Evolutionary conservation across 1,140 invertebrate species (phyloP), one percentile per base, ranked within the genome.

Genomic region (Eueides isabella): DNA sequence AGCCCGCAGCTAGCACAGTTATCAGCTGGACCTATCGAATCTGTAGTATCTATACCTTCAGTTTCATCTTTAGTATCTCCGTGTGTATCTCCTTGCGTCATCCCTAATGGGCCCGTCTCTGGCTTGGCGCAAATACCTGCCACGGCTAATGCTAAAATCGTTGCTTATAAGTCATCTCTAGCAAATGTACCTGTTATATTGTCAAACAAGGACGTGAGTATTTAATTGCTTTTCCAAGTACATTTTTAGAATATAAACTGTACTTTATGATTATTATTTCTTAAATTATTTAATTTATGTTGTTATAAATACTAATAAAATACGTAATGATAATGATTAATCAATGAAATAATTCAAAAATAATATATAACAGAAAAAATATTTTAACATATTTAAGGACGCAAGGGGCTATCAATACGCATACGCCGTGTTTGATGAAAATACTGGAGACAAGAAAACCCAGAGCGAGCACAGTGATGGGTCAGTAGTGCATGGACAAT

Each of bases 381-480:
- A 16, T 1, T 16, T 38, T 5, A 16, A 16, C 16, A 38, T 5
- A 38, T 38, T 55, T 26, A 26, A 65, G 63, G 31, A 65, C 2
- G 31, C 31, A 38, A 72, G 75, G 5, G 83, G 85, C n/a, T 92
- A 92, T 68, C 84, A 91, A 81, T 93, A 93, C 71, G 84, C 88
- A 0, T 93, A 93, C 61, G 81, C 88, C 19, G 94, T 95, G 6
- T 92, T 93, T 74, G 94, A 95, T 75, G 89, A 93, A 44, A 85
- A 89, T 62, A 95, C 93, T 70, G 94, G 95, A 5, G 95, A 96
- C 75, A 94, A 94, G 48, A 96, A 96, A 82, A 92, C 94, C 64
- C 95, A 95, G 79, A 88, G 92, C 64, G 95, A 96, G 87, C 77
- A 88, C n/a, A 94, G 95, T 62, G 94, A 95, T 80, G 95, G 95